phyloP scores from a whole-genome alignment of 1,140 invertebrate species.

The Meloidogyne exigua region DNA sequence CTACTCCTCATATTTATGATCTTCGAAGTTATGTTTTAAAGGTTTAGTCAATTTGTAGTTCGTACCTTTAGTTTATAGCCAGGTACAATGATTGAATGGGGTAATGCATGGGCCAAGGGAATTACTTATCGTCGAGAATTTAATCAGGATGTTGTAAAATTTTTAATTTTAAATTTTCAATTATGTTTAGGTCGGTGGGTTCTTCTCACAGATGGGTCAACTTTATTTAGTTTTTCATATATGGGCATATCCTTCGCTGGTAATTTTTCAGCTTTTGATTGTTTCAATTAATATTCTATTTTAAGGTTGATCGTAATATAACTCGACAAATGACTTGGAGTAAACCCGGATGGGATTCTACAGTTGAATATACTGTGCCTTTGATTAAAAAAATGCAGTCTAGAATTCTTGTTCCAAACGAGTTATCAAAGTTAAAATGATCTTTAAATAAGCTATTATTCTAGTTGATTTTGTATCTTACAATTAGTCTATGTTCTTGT shows the following conservation, averaged over 20 bases:
- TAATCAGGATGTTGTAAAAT: slow-evolving; percentile 47
- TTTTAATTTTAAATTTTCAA: neutral
- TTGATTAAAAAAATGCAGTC: slow-evolving; percentile 63
- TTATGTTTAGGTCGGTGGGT: slow-evolving; percentile 53
- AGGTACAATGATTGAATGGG: slow-evolving; percentile 64
- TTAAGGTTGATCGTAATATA: slow-evolving; percentile 40
- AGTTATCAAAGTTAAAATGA: slow-evolving; percentile 57
- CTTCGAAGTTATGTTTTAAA: slow-evolving; percentile 61
- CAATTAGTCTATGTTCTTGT: too few species aligned
- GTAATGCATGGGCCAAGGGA: slow-evolving; percentile 62
- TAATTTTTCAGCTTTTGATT: neutral
- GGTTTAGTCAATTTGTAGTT: slow-evolving; percentile 33
- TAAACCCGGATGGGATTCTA: slow-evolving; percentile 62
- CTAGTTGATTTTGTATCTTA: neutral
- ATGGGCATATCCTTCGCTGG: slow-evolving; percentile 60
- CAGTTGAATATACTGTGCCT: slow-evolving; percentile 62
- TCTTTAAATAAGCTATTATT: neutral
- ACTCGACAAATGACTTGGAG: slow-evolving; percentile 60
- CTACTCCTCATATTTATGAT: slow-evolving; percentile 57
- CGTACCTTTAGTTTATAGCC: slow-evolving; percentile 48
- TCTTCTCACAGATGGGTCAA: slow-evolving; percentile 61
- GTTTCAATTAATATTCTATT: neutral
- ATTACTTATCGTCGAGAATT: slow-evolving; percentile 60
- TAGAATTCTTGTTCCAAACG: slow-evolving; percentile 58
- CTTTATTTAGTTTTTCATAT: slow-evolving; percentile 63